Evolutionary conservation across 2,797 vertebrate genomes (phyloP), one percentile per base, ranked within the genome.

Genomic region (Ptychadena robeensis): DNA sequence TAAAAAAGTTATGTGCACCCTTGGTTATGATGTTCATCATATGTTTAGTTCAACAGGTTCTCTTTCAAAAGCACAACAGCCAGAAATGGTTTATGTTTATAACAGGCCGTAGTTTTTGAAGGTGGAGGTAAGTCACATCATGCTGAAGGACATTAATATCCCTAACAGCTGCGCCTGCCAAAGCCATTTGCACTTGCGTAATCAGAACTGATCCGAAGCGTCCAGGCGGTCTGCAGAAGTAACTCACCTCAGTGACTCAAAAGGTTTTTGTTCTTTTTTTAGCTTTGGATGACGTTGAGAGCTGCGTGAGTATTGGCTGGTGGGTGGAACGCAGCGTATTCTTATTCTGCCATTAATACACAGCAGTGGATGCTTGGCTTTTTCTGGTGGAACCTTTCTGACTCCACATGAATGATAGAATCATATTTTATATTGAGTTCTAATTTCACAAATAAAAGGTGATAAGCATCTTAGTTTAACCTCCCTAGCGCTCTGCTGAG

Each of bases 251-350:
- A 78, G 67, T 34, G 27, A 67, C 28, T 44, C 63, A 66, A 77
- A 66, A n/a, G 25, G 15, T 32, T 78, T 38, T 18, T n/a, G 74
- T 65, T 65, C 74, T 77, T 77, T 77, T 53, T 78, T 78, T 68
- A 48, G 37, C 32, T 53, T 57, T 57, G 61, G 30, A 30, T 44
- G 38, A 78, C 75, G 30, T 27, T 57, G 34, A 67, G 27, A 67
- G 12, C 30, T 11, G 18, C 30, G 34, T 40, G 25, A 65, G n/a
- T 40, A 31, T 32, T 34, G 31, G 27, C 63, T 48, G 64, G 28
- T 78, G 28, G 63, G 65, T 12, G 38, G 53, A 66, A 65, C 28
- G 48, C 38, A 18, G 4, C n/a, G 48, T 67, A 25, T 78, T 67
- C 75, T 35, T 34, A 32, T 44, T 34, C 6, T 75, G 64, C 53